These are phyloP conservation scores for Chrysoperla carnea DNA, from an alignment of 1,140 invertebrate genomes.

Conservation along the genomic window DNA sequence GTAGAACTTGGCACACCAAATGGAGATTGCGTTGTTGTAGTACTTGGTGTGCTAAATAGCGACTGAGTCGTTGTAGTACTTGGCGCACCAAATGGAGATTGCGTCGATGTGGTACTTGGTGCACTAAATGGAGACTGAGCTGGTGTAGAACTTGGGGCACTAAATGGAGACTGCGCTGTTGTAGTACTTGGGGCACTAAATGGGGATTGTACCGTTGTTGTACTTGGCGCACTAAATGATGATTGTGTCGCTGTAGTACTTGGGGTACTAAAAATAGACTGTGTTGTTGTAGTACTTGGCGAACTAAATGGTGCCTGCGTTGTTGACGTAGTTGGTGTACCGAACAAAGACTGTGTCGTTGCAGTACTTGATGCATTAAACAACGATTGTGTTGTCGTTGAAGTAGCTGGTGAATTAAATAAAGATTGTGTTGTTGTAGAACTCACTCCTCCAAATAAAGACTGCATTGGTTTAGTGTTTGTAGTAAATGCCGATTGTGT, in stretches of 20 bases:
- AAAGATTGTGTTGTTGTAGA: neutral
- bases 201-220: neutral
- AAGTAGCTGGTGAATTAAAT: neutral
- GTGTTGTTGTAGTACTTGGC: neutral
- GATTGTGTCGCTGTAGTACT: conserved; percentile 10
- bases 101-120: too few species aligned
- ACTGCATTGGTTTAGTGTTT: neutral
- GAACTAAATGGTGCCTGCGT: neutral
- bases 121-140: too few species aligned
- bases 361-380: conserved; percentile 2
- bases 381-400: conserved; percentile 1
- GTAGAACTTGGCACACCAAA: neutral
- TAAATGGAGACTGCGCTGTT: neutral
- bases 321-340: conserved; percentile 4
- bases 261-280: conserved; percentile 4
- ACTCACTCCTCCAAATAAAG: neutral
- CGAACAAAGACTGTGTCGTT: conserved; percentile 5
- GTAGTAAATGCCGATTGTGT: neutral
- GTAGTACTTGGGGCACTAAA: too few species aligned
- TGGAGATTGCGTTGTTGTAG: neutral
- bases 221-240: neutral
- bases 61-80: conserved; percentile 2
- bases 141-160: neutral
- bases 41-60: neutral
- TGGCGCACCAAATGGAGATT: neutral